phyloP scores from a whole-genome alignment of 1,140 invertebrate genomes.

The Archivesica marissinica region DNA sequence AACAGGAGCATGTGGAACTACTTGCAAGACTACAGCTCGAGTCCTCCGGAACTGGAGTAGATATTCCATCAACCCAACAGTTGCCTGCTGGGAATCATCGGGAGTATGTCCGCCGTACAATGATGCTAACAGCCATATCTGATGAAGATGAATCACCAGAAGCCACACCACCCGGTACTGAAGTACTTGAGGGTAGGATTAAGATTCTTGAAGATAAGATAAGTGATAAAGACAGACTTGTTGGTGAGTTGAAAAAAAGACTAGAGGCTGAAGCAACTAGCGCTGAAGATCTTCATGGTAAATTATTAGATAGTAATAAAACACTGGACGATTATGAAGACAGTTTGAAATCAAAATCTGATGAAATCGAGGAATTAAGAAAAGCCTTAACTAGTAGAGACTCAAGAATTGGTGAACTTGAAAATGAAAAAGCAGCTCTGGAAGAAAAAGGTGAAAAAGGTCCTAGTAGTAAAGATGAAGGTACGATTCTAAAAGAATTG shows the following conservation, averaged over 20 bases:
- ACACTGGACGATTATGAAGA: conserved; percentile 43
- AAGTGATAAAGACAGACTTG: conserved; percentile 51
- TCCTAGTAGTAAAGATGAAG: conserved; percentile 47
- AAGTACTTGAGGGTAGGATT: conserved; percentile 53
- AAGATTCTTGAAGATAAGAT: conserved; percentile 51
- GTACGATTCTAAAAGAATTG: conserved; percentile 60
- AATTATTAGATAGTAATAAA: conserved; percentile 54
- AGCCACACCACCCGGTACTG: conserved; percentile 29
- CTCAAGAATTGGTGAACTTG: conserved; percentile 53
- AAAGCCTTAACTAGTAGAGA: conserved; percentile 60
- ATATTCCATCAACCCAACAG: conserved; percentile 20
- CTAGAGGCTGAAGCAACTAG: conserved; percentile 51
- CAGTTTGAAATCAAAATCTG: conserved; percentile 57
- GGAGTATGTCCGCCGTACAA: conserved; percentile 68
- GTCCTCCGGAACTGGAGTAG: neutral
- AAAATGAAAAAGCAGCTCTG: conserved; percentile 66
- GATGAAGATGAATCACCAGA: conserved; percentile 62
- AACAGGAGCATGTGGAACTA: conserved; percentile 52
- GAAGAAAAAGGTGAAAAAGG: conserved; percentile 69
- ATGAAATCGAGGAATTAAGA: conserved; percentile 66
- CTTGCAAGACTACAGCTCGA: conserved; percentile 47
- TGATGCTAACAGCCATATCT: conserved; percentile 66
- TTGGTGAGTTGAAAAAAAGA: conserved; percentile 64
- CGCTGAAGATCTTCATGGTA: conserved; percentile 56
- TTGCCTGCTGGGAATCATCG: conserved; percentile 34